Percentiles rank a stretch among this genome's conserved stretches.
Conservation (phyloP, 53 echinoderm and acorn worm genomes). For the Arbacia lixula region DNA sequence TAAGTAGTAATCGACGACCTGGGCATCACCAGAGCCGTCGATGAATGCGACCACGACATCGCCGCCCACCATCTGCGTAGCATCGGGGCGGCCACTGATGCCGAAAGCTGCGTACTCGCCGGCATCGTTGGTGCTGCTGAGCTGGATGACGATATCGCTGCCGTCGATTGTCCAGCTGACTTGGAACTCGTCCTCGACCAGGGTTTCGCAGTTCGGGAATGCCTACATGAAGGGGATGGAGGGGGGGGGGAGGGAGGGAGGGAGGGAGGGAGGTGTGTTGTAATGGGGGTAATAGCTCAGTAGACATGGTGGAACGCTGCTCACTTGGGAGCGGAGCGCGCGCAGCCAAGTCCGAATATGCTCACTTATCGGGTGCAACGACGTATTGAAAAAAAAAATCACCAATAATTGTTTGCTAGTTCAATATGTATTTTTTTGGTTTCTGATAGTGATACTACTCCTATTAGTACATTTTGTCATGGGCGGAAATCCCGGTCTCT, state of each 20-base stretch:
- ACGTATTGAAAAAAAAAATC: too few relatives aligned
- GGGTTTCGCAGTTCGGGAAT: slow-evolving; percentile 69
- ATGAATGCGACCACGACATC: slow-evolving; percentile 87
- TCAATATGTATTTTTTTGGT: too few relatives aligned
- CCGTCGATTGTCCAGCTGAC: slow-evolving; percentile 74
- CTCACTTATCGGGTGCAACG: too few relatives aligned
- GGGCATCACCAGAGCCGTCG: slow-evolving; percentile 40
- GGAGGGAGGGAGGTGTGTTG: not conserved
- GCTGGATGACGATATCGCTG: slow-evolving; percentile 53
- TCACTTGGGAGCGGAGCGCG: too few relatives aligned
- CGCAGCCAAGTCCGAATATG: too few relatives aligned
- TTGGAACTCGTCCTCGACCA: slow-evolving; percentile 64
- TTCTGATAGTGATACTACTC: too few relatives aligned
- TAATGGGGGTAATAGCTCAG: slow-evolving; percentile 42
- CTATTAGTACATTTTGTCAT: too few relatives aligned
- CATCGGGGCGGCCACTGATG: slow-evolving; percentile 67
- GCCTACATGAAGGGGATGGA: not conserved
- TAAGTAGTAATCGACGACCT: slow-evolving; percentile 75
- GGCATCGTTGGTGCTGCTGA: not conserved
- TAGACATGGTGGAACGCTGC: too few relatives aligned
- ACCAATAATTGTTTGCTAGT: too few relatives aligned
- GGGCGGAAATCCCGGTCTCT: too few relatives aligned
- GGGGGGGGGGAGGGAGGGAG: slow-evolving; percentile 34
- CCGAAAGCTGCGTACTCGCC: slow-evolving; percentile 79
- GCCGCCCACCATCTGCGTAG: slow-evolving; percentile 76